Base-by-base conservation (phyloP, 2,113 vertebrate species). In the Ranitomeya variabilis region DNA sequence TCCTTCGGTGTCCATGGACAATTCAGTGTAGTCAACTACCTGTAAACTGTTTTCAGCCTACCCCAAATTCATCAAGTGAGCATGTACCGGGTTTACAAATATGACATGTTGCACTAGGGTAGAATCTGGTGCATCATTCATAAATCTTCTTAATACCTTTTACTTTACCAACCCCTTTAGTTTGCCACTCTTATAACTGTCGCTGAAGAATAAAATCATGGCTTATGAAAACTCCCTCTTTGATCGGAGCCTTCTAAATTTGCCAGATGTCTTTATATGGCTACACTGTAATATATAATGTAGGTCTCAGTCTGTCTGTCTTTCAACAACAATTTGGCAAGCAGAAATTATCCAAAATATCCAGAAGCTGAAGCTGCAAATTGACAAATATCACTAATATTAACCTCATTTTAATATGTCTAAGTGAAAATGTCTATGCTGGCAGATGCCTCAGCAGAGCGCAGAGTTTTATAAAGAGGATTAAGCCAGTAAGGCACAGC, bases 401-500 rank as follows among this genome's bases (percentile, higher is more conserved):
- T 14, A 79, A 79, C 51, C 21, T 57, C 51, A 23, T 79, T 55
- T 79, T 55, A 54, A n/a, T 79, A 19, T 79, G 51, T 79, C n/a
- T 79, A 55, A 79, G 51, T 79, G 4, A 55, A 79, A 57, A 57
- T 26, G 11, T 26, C 77, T 55, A 15, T 21, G 77, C 15, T 79
- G 21, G 21, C 77, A 57, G 77, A 79, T 7, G 52, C 19, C 52
- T 55, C 77, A 57, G 9, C 52, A 57, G 10, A 79, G 52, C 21
- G 23, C 51, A 79, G 52, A n/a, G 23, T 54, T 79, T n/a, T 23
- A 21, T 57, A 23, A 79, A 57, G 77, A 79, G 77, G 76, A 79
- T 79, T 79, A 79, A 55, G 51, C 18, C 51, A 54, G 12, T 23
- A 55, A 79, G 52, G 21, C 77, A 18, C 73, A 76, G 45, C 77